Evolutionary conservation across 2,797 vertebrate genomes (phyloP).

Genomic region (Sebastes kiyomatsui): DNA sequence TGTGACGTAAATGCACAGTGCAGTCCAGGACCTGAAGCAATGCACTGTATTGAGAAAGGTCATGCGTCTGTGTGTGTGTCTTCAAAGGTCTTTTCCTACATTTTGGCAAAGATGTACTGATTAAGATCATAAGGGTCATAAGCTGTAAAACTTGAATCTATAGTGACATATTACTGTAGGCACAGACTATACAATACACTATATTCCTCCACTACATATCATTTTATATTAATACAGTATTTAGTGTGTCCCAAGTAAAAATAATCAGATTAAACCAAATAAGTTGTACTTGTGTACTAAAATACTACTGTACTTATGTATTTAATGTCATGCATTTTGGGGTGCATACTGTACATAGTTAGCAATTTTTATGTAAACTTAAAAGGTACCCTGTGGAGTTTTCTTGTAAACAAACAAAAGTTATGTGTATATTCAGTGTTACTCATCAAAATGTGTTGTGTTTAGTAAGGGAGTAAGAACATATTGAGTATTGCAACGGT

Average conservation of each 20-base stretch:
- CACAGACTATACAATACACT: not conserved
- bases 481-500: too few relatives aligned
- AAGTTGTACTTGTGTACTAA: not conserved
- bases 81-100: constrained; percentile 30
- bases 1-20: constrained; percentile 54
- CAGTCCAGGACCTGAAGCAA: constrained; percentile 53
- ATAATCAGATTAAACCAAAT: not conserved
- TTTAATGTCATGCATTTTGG: not conserved
- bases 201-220: not conserved
- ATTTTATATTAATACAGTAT: not conserved
- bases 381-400: too few relatives aligned
- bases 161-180: constrained; percentile 4
- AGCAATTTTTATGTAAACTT: too few relatives aligned
- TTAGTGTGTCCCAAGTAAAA: not conserved
- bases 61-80: constrained; percentile 4
- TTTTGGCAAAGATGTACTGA: constrained; percentile 29
- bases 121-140: constrained; percentile 17
- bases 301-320: not conserved
- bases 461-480: too few relatives aligned
- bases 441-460: fast-evolving
- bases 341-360: too few relatives aligned
- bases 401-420: too few relatives aligned
- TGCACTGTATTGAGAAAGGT: constrained; percentile 60
- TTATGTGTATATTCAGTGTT: too few relatives aligned
- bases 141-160: constrained; percentile 15